phyloP scores from a whole-genome alignment of 92 coral and sea anemone species.

The Plumapathes pennacea region DNA sequence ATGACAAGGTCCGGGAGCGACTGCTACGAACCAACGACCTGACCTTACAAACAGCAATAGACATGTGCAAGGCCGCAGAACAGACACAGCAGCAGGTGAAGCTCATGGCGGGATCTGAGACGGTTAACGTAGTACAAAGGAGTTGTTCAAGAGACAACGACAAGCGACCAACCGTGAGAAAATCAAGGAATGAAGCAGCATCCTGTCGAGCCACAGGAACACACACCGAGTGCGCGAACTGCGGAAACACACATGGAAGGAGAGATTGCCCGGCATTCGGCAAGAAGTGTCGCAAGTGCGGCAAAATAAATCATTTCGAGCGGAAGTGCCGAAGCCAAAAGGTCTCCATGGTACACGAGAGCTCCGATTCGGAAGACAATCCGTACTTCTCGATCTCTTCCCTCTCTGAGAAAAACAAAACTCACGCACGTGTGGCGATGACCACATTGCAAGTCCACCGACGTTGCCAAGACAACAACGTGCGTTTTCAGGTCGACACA shows the following conservation, averaged over 20 bases:
- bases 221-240: too few species aligned
- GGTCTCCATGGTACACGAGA: slow-evolving; percentile 3
- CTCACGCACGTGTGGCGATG: too few species aligned
- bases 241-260: slow-evolving; percentile 8
- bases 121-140: background rate
- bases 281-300: background rate
- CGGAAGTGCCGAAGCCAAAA: slow-evolving; percentile 8
- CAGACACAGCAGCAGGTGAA: slow-evolving; percentile 56
- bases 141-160: slow-evolving; percentile 2
- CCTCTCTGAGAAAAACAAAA: too few species aligned
- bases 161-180: background rate
- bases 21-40: slow-evolving; percentile 40
- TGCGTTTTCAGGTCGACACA: slow-evolving; percentile 7
- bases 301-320: slow-evolving; percentile 7
- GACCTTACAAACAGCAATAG: slow-evolving; percentile 54
- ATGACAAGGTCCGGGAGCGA: slow-evolving; percentile 48
- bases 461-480: too few species aligned
- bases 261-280: slow-evolving; percentile 10
- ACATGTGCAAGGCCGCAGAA: slow-evolving; percentile 53
- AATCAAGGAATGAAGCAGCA: too few species aligned
- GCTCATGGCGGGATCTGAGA: slow-evolving; percentile 10
- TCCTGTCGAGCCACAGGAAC: too few species aligned
- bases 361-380: too few species aligned
- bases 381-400: too few species aligned
- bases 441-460: background rate